Evolutionary conservation across 2,113 vertebrate genomes (phyloP).

Genomic region (Onychorhynchus coronatus): DNA sequence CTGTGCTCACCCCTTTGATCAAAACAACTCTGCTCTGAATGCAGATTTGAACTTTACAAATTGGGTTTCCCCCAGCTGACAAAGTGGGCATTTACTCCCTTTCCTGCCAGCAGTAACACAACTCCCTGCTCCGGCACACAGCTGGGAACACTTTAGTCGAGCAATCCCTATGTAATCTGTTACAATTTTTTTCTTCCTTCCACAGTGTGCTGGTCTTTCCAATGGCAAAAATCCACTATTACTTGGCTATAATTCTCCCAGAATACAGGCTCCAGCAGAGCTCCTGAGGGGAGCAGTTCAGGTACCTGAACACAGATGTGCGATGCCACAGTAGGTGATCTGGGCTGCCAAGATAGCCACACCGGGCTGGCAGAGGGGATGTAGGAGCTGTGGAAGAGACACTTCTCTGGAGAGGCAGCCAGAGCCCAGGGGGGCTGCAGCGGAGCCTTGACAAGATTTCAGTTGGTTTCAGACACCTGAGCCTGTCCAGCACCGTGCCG

Average conservation of each 20-base stretch:
- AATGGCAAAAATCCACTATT: neutral
- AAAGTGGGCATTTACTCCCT: conserved; percentile 24
- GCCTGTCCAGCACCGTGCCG: neutral
- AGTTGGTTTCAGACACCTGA: neutral
- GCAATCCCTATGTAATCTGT: neutral
- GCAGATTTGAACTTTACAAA: conserved; percentile 24
- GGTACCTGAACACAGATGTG: neutral
- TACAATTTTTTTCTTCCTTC: conserved; percentile 37
- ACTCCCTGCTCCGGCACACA: neutral
- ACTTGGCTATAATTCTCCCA: neutral
- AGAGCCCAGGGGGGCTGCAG: neutral
- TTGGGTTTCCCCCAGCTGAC: neutral
- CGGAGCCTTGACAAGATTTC: neutral
- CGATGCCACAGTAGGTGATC: neutral
- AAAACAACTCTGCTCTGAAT: conserved; percentile 1
- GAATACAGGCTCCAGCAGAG: neutral
- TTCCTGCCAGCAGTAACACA: neutral
- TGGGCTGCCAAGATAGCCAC: neutral
- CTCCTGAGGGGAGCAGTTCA: neutral
- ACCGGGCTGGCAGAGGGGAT: neutral
- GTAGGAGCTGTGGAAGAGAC: neutral
- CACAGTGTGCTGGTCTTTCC: neutral
- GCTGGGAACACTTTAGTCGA: conserved; percentile 43
- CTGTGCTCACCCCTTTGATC: neutral
- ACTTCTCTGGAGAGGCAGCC: neutral